These are phyloP conservation scores for Eudyptes chrysolophus DNA, from an alignment of 2,113 vertebrate species.

Conservation along the genomic window DNA sequence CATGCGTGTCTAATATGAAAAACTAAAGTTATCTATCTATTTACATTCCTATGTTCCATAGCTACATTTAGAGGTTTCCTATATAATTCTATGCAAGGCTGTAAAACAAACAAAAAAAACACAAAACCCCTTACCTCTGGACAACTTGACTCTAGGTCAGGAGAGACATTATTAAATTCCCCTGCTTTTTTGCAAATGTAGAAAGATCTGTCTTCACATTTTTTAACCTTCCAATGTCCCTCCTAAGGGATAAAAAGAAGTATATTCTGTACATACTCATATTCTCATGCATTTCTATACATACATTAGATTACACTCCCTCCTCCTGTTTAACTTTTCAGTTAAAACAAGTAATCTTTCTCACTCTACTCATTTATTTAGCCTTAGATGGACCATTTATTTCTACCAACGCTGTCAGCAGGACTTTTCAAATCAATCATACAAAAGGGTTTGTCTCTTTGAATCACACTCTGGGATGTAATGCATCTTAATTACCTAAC, in stretches of 20 bases:
- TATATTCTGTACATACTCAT: not conserved
- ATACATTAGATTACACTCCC: not conserved
- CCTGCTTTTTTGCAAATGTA: conserved; percentile 83
- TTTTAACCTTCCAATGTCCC: conserved; percentile 82
- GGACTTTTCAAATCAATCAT: not conserved
- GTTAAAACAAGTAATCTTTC: not conserved
- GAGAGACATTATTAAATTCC: conserved; percentile 16
- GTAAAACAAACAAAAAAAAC: not conserved
- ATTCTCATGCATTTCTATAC: not conserved
- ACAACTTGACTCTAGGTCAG: conserved; percentile 75
- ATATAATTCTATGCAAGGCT: not conserved
- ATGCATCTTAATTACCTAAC: not conserved
- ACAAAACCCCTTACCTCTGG: conserved; percentile 75
- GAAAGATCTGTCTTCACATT: conserved; percentile 78
- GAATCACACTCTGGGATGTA: not conserved
- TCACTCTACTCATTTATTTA: not conserved
- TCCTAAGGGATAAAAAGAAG: conserved; percentile 66
- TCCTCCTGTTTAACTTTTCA: not conserved
- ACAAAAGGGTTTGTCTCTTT: not conserved
- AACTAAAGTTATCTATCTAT: not conserved
- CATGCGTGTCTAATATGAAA: not conserved
- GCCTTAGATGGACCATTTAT: not conserved
- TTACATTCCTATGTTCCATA: not conserved
- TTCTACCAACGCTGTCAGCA: not conserved
- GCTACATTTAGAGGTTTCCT: not conserved